phyloP scores from a whole-genome alignment of 2,888 invertebrate genomes.

The Pyralis farinalis region DNA sequence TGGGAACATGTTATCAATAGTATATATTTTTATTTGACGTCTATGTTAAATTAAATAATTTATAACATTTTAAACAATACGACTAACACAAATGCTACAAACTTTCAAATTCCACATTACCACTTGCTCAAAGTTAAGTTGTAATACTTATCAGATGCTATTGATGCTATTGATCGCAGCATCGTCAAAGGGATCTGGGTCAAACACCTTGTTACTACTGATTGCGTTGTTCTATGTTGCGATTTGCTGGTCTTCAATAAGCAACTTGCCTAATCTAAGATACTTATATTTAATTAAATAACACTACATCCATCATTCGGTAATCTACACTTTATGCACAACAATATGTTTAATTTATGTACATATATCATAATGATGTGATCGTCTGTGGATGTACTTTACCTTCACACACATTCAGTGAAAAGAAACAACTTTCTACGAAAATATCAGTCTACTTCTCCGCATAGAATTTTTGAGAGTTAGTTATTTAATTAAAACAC shows the following conservation, averaged over 20 bases:
- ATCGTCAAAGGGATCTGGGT: slow-evolving; percentile 46
- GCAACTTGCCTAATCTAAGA: slow-evolving; percentile 13
- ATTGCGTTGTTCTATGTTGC: slow-evolving; percentile 27
- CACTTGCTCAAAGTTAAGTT: too few relatives aligned
- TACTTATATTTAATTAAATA: slow-evolving; percentile 7
- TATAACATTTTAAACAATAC: too few relatives aligned
- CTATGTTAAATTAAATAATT: too few relatives aligned
- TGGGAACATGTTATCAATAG: too few relatives aligned
- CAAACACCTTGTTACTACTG: slow-evolving; percentile 36
- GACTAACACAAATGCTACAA: too few relatives aligned
- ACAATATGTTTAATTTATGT: not conserved
- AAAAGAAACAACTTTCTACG: slow-evolving; percentile 22
- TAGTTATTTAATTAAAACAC: slow-evolving; percentile 23
- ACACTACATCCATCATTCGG: not conserved
- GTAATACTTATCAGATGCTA: too few relatives aligned
- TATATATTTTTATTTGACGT: too few relatives aligned
- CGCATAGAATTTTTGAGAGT: slow-evolving; percentile 15
- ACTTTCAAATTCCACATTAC: too few relatives aligned
- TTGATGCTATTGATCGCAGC: slow-evolving; percentile 32
- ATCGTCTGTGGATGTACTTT: not conserved
- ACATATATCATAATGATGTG: not conserved
- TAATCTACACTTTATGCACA: not conserved
- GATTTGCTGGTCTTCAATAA: slow-evolving; percentile 23
- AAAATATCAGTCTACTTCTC: slow-evolving; percentile 11
- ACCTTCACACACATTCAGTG: not conserved